Evolutionary conservation across 2,888 invertebrate species (phyloP), one percentile per base, ranked within the genome.

Genomic region (Apodemia hepburni): DNA sequence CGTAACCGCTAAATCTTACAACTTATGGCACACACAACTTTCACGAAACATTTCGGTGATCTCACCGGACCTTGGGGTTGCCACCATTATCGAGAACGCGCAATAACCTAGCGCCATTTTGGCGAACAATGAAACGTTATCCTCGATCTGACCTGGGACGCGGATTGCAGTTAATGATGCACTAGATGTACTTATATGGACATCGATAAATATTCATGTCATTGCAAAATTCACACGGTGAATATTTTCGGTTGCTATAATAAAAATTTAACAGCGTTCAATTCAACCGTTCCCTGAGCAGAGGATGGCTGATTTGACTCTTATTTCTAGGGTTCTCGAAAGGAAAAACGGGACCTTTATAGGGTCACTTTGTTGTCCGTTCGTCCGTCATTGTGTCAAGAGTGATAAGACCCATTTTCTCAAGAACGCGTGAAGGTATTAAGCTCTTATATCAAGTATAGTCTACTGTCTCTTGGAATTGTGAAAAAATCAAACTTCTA

Each of bases 31-130:
- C 22, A 59, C 66, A 49, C 17, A 54, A 75, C 80, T 83, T 83
- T 83, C 82, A 75, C 78, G 72, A 69, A 74, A 75, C 76, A 76
- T 76, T 77, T 75, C 73, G 73, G 73, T 84, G 85, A 83, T 79
- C 73, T 84, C 84, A 82, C 66, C 58, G 66, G 75, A 66, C 80
- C 80, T 80, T 80, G 78, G 72, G 77, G 77, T 69, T 73, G 78
- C 75, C 77, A 76, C 71, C 62, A 72, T 72, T 71, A 72, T 71
- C 65, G 71, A 70, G 69, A 68, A 68, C 66, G 70, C 68, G 73
- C 69, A 71, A 76, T 77, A 77, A 77, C 75, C 65, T 58, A 65
- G 64, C 66, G 69, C 79, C 76, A 73, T 77, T 77, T 79, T 74
- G 62, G 76, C 66, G 66, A 69, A 73, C 73, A 74, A 78, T 74